Percentiles rank a stretch among this genome's conserved stretches.
phyloP scores from a whole-genome alignment of 2,797 vertebrate species.

The Alfaro cultratus region DNA sequence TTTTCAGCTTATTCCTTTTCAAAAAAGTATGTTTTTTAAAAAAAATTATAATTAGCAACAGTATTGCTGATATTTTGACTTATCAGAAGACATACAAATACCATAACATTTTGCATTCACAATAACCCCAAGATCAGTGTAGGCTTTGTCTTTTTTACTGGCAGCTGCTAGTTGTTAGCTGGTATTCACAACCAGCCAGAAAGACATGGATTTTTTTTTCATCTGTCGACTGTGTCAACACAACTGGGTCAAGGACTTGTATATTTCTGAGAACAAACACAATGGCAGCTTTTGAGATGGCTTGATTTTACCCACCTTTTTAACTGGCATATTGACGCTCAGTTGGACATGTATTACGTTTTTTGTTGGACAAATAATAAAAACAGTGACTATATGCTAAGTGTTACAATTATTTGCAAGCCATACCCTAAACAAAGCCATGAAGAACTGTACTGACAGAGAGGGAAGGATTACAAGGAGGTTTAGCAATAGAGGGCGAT shows the following conservation, averaged over 20 bases:
- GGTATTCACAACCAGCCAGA: background rate
- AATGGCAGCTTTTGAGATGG: background rate
- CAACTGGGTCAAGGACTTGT: background rate
- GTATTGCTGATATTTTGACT: too few species aligned
- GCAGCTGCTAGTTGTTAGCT: background rate
- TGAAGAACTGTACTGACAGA: slow-evolving; percentile 26
- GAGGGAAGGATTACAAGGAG: slow-evolving; percentile 19
- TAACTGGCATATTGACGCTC: background rate
- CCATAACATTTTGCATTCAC: too few species aligned
- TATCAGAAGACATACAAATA: too few species aligned
- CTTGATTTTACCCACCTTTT: background rate
- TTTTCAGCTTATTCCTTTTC: too few species aligned
- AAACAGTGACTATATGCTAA: background rate
- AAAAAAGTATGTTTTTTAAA: too few species aligned
- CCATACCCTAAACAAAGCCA: slow-evolving; percentile 1
- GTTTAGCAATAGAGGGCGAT: slow-evolving; percentile 25
- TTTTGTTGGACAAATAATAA: background rate
- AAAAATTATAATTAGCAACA: too few species aligned
- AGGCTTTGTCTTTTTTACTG: too few species aligned
- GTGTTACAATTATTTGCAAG: background rate
- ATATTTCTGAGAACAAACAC: background rate
- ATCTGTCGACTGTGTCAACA: background rate
- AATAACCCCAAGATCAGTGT: too few species aligned
- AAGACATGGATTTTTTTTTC: background rate
- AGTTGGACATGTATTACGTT: background rate